phyloP scores from a whole-genome alignment of 2,888 invertebrate species.

The Eledona agricola region DNA sequence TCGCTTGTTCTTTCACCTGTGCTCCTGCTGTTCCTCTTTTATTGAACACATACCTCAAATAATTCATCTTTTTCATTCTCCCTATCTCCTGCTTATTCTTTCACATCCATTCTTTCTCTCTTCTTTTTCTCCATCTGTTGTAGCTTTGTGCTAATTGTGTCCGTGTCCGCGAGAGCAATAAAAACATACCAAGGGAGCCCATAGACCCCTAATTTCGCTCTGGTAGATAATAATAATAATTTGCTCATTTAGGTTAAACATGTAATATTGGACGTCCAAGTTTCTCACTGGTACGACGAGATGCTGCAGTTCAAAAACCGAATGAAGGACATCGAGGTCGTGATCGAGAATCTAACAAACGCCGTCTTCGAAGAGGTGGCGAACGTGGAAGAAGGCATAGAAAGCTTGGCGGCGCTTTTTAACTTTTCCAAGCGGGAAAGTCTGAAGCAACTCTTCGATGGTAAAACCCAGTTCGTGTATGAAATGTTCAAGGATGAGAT shows the following conservation, averaged over 20 bases:
- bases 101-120: no score
- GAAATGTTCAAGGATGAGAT: conserved; percentile 80
- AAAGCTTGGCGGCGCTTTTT: conserved; percentile 78
- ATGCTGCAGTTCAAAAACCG: conserved; percentile 69
- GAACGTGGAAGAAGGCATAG: conserved; percentile 83
- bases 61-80: no score
- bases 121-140: no score
- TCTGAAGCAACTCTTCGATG: conserved; percentile 73
- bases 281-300: conserved; percentile 84
- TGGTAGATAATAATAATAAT: no score
- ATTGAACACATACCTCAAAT: no score
- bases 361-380: conserved; percentile 81
- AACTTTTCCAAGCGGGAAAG: conserved; percentile 81
- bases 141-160: no score
- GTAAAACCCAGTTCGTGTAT: conserved; percentile 75
- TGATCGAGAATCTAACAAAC: conserved; percentile 83
- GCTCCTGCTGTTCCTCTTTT: no score
- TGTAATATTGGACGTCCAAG: conserved; percentile 80
- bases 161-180: no score
- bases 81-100: no score
- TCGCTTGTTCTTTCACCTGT: no score
- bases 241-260: conserved; percentile 65
- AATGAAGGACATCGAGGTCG: conserved; percentile 75
- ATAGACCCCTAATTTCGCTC: no score
- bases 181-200: no score